Percentiles rank a stretch among this genome's conserved stretches.
Evolutionary conservation across 2,888 invertebrate species (phyloP).

Genomic region (Phorcus lineatus): DNA sequence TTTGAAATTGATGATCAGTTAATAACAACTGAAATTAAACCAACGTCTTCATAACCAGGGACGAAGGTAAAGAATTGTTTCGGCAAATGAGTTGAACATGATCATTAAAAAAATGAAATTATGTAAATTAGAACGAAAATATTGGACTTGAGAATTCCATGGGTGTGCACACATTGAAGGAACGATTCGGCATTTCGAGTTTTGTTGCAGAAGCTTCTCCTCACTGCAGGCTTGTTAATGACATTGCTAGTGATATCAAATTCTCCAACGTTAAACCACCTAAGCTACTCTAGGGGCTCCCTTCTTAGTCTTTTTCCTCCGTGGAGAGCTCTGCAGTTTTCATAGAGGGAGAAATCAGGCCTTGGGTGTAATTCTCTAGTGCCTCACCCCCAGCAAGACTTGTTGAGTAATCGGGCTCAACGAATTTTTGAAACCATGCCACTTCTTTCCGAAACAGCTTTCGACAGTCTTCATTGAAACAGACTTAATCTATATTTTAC

Average conservation of each 20-base stretch:
- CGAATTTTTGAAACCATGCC: neutral
- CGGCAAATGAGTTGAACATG: slow-evolving; percentile 3
- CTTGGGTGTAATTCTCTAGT: neutral
- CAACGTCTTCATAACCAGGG: neutral
- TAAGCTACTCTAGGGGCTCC: slow-evolving; percentile 20
- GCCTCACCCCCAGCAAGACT: neutral
- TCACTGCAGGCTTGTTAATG: slow-evolving; percentile 9
- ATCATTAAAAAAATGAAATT: slow-evolving; percentile 6
- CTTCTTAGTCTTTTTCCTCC: slow-evolving; percentile 8
- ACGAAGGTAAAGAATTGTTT: neutral
- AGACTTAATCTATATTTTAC: neutral
- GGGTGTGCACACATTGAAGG: slow-evolving; percentile 1
- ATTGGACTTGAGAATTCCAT: slow-evolving; percentile 7
- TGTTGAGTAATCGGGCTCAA: neutral
- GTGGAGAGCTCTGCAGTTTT: neutral
- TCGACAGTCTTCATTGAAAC: neutral
- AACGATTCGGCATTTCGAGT: slow-evolving; percentile 12
- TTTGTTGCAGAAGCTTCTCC: neutral
- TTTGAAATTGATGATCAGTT: neutral
- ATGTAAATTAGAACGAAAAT: slow-evolving; percentile 22
- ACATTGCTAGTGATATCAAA: slow-evolving; percentile 23
- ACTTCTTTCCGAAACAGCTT: neutral
- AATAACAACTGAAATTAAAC: slow-evolving; percentile 1
- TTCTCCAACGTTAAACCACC: slow-evolving; percentile 24
- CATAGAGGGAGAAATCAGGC: neutral